Percentiles rank a stretch among this genome's conserved stretches.
These are phyloP conservation scores for Eupithecia inturbata DNA, from an alignment of 2,888 invertebrate genomes.

Conservation along the genomic window DNA sequence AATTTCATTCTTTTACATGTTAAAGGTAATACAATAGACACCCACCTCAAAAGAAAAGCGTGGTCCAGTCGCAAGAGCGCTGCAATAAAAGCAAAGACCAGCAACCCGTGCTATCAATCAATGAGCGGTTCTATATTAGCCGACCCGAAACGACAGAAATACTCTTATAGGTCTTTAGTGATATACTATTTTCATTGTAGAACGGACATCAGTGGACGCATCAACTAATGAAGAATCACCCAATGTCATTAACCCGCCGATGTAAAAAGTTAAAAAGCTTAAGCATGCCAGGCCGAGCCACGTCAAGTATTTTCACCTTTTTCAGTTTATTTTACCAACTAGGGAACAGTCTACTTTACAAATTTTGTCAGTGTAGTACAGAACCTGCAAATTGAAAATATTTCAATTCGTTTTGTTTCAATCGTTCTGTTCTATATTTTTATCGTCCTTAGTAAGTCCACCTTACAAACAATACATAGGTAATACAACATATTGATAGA, in stretches of 20 bases:
- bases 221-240: slow-evolving; percentile 1
- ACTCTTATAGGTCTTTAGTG: too few species aligned
- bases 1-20: background rate
- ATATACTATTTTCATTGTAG: background rate
- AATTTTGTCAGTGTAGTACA: background rate
- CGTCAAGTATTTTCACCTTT: slow-evolving; percentile 12
- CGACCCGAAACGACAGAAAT: too few species aligned
- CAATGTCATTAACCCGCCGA: slow-evolving; percentile 14
- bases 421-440: background rate
- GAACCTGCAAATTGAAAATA: background rate
- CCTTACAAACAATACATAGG: background rate
- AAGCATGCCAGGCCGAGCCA: slow-evolving; percentile 3
- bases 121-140: background rate
- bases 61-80: background rate
- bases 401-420: background rate
- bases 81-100: background rate
- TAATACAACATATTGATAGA: background rate
- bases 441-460: background rate
- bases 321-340: background rate
- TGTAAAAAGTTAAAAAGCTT: slow-evolving; percentile 13
- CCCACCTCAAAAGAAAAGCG: background rate
- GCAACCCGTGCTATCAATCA: background rate
- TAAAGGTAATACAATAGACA: background rate
- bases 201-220: background rate
- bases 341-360: background rate